Percentiles rank a stretch among this genome's conserved stretches.
These are phyloP conservation scores for Nemapogon koenigi DNA, from an alignment of 2,888 invertebrate genomes.

Conservation along the genomic window DNA sequence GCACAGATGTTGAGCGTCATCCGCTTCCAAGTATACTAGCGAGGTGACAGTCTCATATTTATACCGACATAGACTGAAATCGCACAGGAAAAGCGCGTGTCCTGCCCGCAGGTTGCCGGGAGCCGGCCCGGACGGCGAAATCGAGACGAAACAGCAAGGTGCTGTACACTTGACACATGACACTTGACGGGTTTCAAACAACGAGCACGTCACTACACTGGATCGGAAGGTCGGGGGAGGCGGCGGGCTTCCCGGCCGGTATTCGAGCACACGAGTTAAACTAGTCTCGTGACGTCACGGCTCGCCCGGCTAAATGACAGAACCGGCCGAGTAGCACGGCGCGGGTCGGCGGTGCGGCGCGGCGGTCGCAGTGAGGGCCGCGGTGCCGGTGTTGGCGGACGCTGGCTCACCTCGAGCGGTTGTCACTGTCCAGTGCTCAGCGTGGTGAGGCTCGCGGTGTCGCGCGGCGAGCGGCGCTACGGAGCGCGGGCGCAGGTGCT, in stretches of 20 bases:
- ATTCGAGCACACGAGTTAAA: conserved; percentile 59
- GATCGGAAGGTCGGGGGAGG: conserved; percentile 51
- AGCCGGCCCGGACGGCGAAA: too few species aligned
- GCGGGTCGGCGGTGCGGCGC: conserved; percentile 34
- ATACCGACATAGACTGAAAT: too few species aligned
- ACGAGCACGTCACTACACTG: conserved; percentile 55
- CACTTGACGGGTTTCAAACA: conserved; percentile 17
- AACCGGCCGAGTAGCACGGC: conserved; percentile 53
- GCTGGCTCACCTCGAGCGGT: conserved; percentile 61
- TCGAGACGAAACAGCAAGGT: background rate
- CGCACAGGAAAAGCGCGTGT: too few species aligned
- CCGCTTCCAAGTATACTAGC: too few species aligned
- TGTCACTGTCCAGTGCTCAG: conserved; percentile 35
- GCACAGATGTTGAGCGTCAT: too few species aligned
- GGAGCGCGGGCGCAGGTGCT: conserved; percentile 73
- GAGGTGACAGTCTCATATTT: too few species aligned
- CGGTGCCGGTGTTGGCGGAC: conserved; percentile 59
- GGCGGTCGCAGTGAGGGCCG: conserved; percentile 50
- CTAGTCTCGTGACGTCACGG: conserved; percentile 62
- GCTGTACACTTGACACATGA: background rate
- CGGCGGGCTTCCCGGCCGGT: conserved; percentile 49
- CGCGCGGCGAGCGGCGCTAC: conserved; percentile 63
- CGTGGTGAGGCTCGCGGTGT: conserved; percentile 50
- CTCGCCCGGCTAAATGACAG: conserved; percentile 58
- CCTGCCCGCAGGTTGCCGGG: too few species aligned